A percentile compares a stretch with the other conserved stretches of the same genome.
These are phyloP conservation scores for Chouioia cunea DNA, from an alignment of 2,888 invertebrate species.

Conservation along the genomic window DNA sequence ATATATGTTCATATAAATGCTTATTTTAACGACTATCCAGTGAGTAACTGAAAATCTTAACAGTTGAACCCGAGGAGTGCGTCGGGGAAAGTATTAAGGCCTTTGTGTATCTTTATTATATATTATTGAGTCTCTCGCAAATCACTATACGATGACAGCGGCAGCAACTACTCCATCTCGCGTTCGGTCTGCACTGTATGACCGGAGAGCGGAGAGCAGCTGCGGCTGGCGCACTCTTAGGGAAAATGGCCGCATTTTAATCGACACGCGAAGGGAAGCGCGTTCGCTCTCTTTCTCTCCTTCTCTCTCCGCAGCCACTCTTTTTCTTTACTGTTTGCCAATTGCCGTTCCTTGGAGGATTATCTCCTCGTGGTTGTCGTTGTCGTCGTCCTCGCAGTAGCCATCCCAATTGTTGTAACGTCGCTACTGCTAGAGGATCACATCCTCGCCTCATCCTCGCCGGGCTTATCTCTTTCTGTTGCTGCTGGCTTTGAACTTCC, in stretches of 20 bases:
- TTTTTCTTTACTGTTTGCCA: conserved; percentile 87
- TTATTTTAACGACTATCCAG: too few relatives aligned
- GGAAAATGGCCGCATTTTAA: conserved; percentile 91
- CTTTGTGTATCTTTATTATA: too few relatives aligned
- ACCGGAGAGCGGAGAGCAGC: background rate
- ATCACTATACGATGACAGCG: too few relatives aligned
- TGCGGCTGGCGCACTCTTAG: background rate
- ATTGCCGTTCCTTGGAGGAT: conserved; percentile 68
- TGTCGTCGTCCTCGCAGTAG: conserved; percentile 1
- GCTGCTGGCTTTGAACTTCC: conserved; percentile 41
- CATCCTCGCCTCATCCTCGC: background rate
- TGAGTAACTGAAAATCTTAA: too few relatives aligned
- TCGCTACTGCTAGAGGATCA: too few relatives aligned
- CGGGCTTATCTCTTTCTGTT: background rate
- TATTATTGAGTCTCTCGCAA: too few relatives aligned
- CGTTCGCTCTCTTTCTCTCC: conserved; percentile 3
- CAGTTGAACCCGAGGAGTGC: too few relatives aligned
- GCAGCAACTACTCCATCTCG: too few relatives aligned
- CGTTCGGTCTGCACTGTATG: too few relatives aligned
- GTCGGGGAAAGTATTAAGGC: too few relatives aligned
- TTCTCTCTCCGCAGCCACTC: conserved; percentile 68
- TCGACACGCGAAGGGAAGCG: conserved; percentile 58
- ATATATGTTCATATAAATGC: too few relatives aligned
- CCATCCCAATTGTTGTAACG: background rate
- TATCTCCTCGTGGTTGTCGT: conserved; percentile 48